Evolutionary conservation across 2,888 invertebrate species (phyloP), one percentile per base, ranked within the genome.

Genomic region (Mycogona germanica): DNA sequence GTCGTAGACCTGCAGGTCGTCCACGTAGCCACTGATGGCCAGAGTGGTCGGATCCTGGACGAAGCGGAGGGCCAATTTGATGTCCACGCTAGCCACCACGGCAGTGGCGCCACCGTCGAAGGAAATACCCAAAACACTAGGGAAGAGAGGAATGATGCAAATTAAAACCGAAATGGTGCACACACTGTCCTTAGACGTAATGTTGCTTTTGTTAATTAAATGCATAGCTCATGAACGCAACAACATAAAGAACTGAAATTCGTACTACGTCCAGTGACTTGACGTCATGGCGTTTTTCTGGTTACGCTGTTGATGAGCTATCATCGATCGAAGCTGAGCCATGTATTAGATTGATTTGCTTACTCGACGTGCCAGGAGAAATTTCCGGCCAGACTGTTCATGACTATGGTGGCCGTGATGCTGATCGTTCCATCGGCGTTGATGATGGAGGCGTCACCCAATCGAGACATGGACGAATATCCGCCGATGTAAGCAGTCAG

Each of bases 351-450:
- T n/a, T n/a, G n/a, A n/a, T n/a, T n/a, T n/a, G n/a, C n/a, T n/a
- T n/a, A n/a, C n/a, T n/a, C n/a, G n/a, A n/a, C n/a, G n/a, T n/a
- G n/a, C n/a, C n/a, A 49, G 3, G 49, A 37, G 23, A 49, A 37
- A 17, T 49, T 49, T 9, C 49, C 49, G 6, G 49, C 38, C 14
- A 49, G n/a, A 28, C 38, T 49, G 21, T 37, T 49, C 49, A 49
- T 32, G 14, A 17, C 9, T 12, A 9, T n/a, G 25, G 9, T 19
- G 14, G 21, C 19, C 17, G 49, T 37, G 25, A 49, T 21, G 26
- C 3, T 38, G 6, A 37, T 2, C 3, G 49, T 49, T 12, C 17
- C 25, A 21, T 30, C 23, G n/a, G 35, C n/a, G 7, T 21, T n/a
- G 9, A 37, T 32, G 23, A 49, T 21, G 17, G 49, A 49, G 25